These are phyloP conservation scores for Galbula dea DNA, from an alignment of 2,113 vertebrate genomes.

Conservation along the genomic window DNA sequence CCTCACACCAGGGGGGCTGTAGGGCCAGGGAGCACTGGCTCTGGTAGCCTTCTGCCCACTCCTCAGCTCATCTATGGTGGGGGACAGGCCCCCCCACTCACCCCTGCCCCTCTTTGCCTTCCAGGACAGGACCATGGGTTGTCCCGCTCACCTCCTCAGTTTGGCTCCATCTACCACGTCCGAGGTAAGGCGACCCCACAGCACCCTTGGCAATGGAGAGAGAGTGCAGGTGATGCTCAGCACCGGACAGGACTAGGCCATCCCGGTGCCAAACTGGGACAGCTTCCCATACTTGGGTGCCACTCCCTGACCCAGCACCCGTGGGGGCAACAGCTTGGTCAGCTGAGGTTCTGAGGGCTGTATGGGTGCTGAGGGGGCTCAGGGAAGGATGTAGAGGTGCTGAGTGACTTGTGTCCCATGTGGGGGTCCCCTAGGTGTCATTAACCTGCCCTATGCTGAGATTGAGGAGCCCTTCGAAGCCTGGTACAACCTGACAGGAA, in stretches of 20 bases:
- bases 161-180: constrained; percentile 79
- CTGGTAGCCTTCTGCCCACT: not conserved
- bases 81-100: not conserved
- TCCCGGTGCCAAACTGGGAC: not conserved
- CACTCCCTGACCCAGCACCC: too few species aligned
- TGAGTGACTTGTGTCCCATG: not conserved
- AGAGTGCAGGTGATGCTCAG: not conserved
- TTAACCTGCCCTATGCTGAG: constrained; percentile 81
- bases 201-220: not conserved
- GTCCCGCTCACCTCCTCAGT: constrained; percentile 61
- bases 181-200: constrained; percentile 66
- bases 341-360: not conserved
- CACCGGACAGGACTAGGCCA: not conserved
- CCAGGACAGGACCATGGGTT: constrained; percentile 61
- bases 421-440: constrained; percentile 57
- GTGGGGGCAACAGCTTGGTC: not conserved
- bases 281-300: fast-evolving
- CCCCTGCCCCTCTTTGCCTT: not conserved
- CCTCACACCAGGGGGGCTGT: not conserved
- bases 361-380: not conserved
- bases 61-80: fast-evolving
- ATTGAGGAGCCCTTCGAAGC: constrained; percentile 85
- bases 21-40: not conserved
- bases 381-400: too few species aligned
- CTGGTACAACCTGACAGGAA: constrained; percentile 76